Conservation (phyloP, 2,113 vertebrate genomes). For the Cercopithecus mona region DNA sequence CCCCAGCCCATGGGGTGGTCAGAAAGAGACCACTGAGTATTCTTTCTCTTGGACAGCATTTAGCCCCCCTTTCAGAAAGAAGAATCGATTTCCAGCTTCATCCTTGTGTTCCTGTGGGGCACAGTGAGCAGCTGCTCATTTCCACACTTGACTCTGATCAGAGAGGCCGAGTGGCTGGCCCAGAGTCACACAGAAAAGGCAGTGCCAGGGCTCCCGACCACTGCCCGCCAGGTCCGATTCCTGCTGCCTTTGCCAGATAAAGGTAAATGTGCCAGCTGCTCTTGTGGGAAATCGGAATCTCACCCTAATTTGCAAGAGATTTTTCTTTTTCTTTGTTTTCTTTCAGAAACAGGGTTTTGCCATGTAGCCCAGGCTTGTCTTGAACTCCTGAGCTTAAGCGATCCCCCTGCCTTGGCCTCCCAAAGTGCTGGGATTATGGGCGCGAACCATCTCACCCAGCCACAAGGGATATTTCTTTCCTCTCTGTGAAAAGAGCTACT, state of each 20-base stretch:
- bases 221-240: accelerated
- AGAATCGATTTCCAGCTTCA: background rate
- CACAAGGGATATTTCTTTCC: no score
- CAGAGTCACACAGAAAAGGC: background rate
- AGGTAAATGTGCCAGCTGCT: accelerated
- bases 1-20: accelerated
- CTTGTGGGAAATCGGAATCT: background rate
- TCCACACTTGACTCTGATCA: background rate
- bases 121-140: background rate
- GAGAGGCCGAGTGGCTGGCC: background rate
- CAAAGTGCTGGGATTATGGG: no score
- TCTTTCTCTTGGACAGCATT: background rate
- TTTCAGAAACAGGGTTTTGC: no score
- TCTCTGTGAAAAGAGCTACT: background rate
- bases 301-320: accelerated
- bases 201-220: accelerated
- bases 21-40: background rate
- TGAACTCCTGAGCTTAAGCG: no score
- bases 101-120: background rate
- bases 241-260: background rate
- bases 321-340: no score
- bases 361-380: no score
- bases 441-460: no score
- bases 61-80: background rate
- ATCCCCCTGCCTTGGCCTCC: no score